Percentiles rank a stretch among this genome's conserved stretches.
phyloP scores from a whole-genome alignment of 2,113 vertebrate genomes.

The Cathartes aura region DNA sequence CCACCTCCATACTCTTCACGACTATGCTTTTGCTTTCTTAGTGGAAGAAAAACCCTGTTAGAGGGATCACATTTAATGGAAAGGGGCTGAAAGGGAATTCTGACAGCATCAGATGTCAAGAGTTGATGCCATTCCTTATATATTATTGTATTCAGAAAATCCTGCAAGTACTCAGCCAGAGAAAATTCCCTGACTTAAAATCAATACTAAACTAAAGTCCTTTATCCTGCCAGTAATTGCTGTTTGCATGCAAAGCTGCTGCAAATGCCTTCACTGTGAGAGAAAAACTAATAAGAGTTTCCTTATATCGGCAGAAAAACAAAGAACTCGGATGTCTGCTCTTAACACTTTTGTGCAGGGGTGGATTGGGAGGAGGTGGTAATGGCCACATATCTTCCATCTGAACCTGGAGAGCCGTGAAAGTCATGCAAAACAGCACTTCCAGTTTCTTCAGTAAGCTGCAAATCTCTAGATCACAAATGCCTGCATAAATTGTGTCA shows the following conservation, averaged over 20 bases:
- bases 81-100: constrained; percentile 17
- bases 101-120: background rate
- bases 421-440: background rate
- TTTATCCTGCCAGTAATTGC: constrained; percentile 52
- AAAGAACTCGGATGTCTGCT: background rate
- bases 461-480: background rate
- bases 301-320: constrained; percentile 46
- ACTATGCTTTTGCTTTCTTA: background rate
- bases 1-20: background rate
- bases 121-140: background rate
- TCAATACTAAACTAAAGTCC: constrained; percentile 43
- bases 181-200: constrained; percentile 70
- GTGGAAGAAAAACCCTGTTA: background rate
- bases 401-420: background rate
- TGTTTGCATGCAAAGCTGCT: constrained; percentile 57
- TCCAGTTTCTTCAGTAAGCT: background rate
- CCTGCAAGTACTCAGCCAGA: background rate
- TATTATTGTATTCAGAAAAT: constrained; percentile 38
- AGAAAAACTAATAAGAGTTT: constrained; percentile 46
- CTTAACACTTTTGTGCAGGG: background rate
- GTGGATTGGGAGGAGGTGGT: background rate
- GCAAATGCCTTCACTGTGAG: constrained; percentile 12
- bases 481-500: background rate
- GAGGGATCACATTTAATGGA: constrained; percentile 31
- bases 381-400: background rate